phyloP scores from a whole-genome alignment of 2,888 invertebrate genomes.

The Torymus auratus region DNA sequence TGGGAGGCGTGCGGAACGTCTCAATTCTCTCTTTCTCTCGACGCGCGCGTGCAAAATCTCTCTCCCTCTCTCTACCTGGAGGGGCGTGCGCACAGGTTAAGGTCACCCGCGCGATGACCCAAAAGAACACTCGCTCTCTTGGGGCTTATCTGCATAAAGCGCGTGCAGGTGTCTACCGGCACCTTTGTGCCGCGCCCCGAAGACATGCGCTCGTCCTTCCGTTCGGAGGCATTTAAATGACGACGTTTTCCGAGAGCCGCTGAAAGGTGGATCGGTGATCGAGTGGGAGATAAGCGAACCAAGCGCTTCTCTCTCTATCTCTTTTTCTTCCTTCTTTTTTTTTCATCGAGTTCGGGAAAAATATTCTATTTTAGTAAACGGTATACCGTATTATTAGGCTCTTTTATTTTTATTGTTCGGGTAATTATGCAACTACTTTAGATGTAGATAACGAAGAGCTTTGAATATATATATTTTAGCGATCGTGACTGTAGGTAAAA shows the following conservation, averaged over 20 bases:
- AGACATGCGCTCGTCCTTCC: conserved; percentile 11
- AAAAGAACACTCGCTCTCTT: conserved; percentile 49
- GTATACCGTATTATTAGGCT: background rate
- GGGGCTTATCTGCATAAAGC: conserved; percentile 73
- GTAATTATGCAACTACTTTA: no score
- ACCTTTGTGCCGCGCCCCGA: conserved; percentile 65
- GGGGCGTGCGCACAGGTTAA: conserved; percentile 46
- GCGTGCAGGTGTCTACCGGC: conserved; percentile 73
- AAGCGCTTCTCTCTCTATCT: background rate
- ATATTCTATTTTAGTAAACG: no score
- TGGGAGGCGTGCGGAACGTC: conserved; percentile 50
- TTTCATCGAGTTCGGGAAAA: no score
- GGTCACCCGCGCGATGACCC: conserved; percentile 43
- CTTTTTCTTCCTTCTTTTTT: background rate
- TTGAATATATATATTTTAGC: no score
- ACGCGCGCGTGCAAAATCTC: conserved; percentile 32
- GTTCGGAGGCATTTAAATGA: background rate
- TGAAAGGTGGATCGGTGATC: background rate
- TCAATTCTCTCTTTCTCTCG: conserved; percentile 32
- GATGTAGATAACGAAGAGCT: no score
- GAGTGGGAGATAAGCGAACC: no score
- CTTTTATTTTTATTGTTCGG: background rate
- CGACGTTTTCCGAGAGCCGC: background rate
- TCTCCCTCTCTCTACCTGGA: background rate
- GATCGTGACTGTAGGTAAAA: no score